phyloP scores from a whole-genome alignment of 2,888 invertebrate genomes.

The Emmelina monodactyla region DNA sequence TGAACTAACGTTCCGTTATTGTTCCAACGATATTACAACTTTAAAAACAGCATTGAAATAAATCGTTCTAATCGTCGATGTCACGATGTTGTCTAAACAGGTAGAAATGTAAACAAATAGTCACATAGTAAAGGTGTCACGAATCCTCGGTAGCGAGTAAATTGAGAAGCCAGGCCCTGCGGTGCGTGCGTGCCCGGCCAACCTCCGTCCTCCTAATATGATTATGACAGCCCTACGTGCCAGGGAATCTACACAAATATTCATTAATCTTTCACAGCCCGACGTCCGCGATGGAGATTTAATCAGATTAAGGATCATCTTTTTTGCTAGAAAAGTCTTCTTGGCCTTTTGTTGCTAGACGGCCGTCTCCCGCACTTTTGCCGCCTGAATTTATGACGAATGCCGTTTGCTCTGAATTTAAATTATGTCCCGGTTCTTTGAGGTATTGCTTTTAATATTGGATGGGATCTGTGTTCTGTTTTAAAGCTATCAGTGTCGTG shows the following conservation, averaged over 20 bases:
- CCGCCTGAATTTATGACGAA: slow-evolving; percentile 59
- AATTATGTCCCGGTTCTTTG: slow-evolving; percentile 22
- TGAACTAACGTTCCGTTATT: too few species aligned
- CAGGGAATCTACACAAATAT: slow-evolving; percentile 62
- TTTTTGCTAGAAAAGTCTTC: slow-evolving; percentile 63
- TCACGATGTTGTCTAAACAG: too few species aligned
- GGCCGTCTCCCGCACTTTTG: slow-evolving; percentile 59
- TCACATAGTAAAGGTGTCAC: too few species aligned
- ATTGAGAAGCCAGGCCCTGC: background rate
- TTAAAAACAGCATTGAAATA: too few species aligned
- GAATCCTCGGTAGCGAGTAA: background rate
- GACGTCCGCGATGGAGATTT: slow-evolving; percentile 67
- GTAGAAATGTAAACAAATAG: too few species aligned
- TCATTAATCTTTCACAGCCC: slow-evolving; percentile 67
- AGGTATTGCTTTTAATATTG: too few species aligned
- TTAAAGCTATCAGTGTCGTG: too few species aligned
- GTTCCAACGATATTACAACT: too few species aligned
- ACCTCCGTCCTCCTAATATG: slow-evolving; percentile 58
- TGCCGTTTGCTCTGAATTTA: slow-evolving; percentile 57
- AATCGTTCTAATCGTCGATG: too few species aligned
- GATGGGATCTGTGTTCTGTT: too few species aligned
- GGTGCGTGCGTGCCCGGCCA: slow-evolving; percentile 38
- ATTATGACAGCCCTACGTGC: slow-evolving; percentile 66
- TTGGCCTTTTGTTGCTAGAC: slow-evolving; percentile 62
- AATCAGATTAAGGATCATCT: slow-evolving; percentile 68